phyloP scores from a whole-genome alignment of 2,113 vertebrate species.

The Clarias macrocephalus region DNA sequence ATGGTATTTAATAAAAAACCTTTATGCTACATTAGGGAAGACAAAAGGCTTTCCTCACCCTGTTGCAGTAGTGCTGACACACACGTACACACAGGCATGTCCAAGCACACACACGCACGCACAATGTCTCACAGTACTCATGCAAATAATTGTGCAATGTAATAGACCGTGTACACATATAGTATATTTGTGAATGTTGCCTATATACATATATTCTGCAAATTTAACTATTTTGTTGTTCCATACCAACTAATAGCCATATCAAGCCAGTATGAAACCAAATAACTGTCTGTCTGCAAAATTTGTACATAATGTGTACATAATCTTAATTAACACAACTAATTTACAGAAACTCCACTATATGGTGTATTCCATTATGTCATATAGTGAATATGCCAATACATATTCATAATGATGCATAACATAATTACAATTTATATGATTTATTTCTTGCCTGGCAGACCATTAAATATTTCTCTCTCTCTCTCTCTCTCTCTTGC shows the following conservation, averaged over 20 bases:
- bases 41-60: neutral
- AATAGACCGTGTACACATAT: neutral
- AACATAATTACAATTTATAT: conserved; percentile 9
- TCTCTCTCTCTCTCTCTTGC: neutral
- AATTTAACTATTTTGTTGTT: neutral
- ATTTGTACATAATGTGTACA: neutral
- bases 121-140: neutral
- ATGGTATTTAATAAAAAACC: neutral
- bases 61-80: neutral
- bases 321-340: neutral
- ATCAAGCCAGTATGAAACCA: neutral
- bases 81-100: neutral
- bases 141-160: neutral
- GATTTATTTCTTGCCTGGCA: conserved; percentile 11
- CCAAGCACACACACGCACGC: neutral
- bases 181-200: too few species aligned
- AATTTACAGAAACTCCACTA: neutral
- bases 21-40: neutral
- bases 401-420: conserved; percentile 6
- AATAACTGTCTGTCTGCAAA: neutral
- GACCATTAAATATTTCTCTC: conserved; percentile 3
- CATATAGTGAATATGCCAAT: neutral
- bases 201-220: neutral
- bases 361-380: neutral
- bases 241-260: neutral